Evolutionary conservation across 1,140 invertebrate genomes (phyloP).

Genomic region (Formica selysi): DNA sequence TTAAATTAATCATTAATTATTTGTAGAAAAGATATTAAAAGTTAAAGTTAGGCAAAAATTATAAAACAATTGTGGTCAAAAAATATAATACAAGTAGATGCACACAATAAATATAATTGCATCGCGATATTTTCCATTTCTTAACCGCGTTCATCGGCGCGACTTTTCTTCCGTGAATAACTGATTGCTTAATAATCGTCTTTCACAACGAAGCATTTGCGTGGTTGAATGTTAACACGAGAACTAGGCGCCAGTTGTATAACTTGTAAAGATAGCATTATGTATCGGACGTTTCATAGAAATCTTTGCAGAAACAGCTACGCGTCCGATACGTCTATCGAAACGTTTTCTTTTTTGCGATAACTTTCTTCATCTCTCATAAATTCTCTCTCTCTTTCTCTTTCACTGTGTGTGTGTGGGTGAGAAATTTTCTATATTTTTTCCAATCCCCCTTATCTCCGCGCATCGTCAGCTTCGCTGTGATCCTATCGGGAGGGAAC

Average conservation of each 20-base stretch:
- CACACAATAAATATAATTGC: conserved; percentile 7
- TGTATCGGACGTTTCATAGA: conserved; percentile 62
- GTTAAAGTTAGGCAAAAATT: neutral
- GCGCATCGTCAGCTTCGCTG: conserved; percentile 57
- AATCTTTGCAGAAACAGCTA: conserved; percentile 66
- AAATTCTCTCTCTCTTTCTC: neutral
- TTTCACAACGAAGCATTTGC: conserved; percentile 61
- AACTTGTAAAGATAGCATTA: conserved; percentile 68
- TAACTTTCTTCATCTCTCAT: conserved; percentile 55
- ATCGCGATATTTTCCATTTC: neutral
- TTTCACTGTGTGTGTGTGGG: no score
- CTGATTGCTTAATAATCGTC: conserved; percentile 72
- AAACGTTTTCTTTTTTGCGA: conserved; percentile 56
- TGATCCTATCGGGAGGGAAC: conserved; percentile 47
- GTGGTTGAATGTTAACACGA: conserved; percentile 65
- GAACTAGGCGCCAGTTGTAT: conserved; percentile 62
- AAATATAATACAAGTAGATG: neutral
- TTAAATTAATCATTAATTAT: neutral
- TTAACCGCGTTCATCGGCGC: no score
- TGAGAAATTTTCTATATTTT: conserved; percentile 45
- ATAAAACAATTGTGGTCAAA: neutral
- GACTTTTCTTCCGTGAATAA: conserved; percentile 26
- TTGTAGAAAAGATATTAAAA: neutral
- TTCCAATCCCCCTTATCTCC: conserved; percentile 59
- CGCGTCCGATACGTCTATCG: conserved; percentile 49